Conservation (phyloP, 1,140 invertebrate species). For the Drosophila tsacasi region DNA sequence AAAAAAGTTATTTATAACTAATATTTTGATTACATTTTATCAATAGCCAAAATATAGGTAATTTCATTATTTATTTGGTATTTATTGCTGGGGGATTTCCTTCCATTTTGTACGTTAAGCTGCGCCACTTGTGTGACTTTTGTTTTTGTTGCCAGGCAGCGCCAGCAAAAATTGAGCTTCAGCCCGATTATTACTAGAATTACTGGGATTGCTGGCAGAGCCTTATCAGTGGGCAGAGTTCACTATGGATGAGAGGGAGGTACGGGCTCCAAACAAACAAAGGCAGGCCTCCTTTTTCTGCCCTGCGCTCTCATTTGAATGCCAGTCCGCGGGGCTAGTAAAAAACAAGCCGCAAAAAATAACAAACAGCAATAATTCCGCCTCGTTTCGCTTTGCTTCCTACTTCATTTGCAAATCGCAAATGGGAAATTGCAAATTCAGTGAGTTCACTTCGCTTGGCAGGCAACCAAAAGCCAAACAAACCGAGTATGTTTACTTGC, state of each 20-base stretch:
- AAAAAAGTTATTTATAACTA: background rate
- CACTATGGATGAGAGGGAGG: slow-evolving; percentile 4
- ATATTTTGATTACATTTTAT: background rate
- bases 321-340: slow-evolving; percentile 9
- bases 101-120: background rate
- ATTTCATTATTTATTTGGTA: background rate
- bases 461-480: slow-evolving; percentile 37
- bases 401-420: slow-evolving; percentile 40
- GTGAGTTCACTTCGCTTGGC: slow-evolving; percentile 31
- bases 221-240: slow-evolving; percentile 60
- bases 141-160: slow-evolving; percentile 55
- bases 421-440: slow-evolving; percentile 46
- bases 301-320: slow-evolving; percentile 22
- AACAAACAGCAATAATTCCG: slow-evolving; percentile 27
- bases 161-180: slow-evolving; percentile 14
- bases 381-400: slow-evolving; percentile 20
- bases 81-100: background rate
- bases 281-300: slow-evolving; percentile 64
- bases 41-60: background rate
- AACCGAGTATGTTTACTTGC: slow-evolving; percentile 21
- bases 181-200: slow-evolving; percentile 17
- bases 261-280: slow-evolving; percentile 31
- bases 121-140: background rate
- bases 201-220: slow-evolving; percentile 11
- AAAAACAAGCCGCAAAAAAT: background rate